Conservation (phyloP, 2,113 vertebrate species). For the Corydoras sp. region DNA sequence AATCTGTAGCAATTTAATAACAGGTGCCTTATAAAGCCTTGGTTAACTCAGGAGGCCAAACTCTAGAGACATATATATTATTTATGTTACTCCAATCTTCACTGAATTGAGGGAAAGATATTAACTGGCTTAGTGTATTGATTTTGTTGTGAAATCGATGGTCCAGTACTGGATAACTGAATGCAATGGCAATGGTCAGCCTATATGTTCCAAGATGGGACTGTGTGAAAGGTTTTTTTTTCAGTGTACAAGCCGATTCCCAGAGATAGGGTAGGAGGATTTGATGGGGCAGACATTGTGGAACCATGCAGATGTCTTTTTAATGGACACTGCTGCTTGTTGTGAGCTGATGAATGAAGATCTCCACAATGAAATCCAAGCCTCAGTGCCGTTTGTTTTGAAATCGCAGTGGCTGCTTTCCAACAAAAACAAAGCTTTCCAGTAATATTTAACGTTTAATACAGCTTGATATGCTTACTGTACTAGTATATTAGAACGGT, state of each 20-base stretch:
- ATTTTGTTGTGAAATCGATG: conserved; percentile 52
- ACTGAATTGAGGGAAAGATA: conserved; percentile 3
- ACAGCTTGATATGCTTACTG: neutral
- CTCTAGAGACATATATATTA: conserved; percentile 9
- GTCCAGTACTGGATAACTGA: conserved; percentile 56
- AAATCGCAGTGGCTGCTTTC: conserved; percentile 7
- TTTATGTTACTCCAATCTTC: conserved; percentile 15
- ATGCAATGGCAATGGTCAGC: conserved; percentile 32
- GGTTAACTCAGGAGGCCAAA: neutral
- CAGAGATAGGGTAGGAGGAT: conserved; percentile 39
- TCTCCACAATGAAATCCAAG: conserved; percentile 45
- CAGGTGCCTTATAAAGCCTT: neutral
- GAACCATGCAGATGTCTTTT: conserved; percentile 61
- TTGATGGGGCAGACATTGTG: conserved; percentile 59
- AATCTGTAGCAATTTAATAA: conserved; percentile 6
- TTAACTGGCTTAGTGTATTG: conserved; percentile 48
- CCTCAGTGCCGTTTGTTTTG: conserved; percentile 28
- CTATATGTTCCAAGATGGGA: conserved; percentile 10
- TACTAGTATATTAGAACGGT: too few relatives aligned
- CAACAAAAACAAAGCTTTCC: conserved; percentile 2
- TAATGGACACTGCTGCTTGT: conserved; percentile 59
- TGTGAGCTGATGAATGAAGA: conserved; percentile 54
- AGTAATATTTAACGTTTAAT: neutral
- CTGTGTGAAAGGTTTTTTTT: conserved; percentile 12
- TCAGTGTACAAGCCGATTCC: conserved; percentile 28